Percentiles rank a stretch among this genome's conserved stretches.
Evolutionary conservation across 2,113 vertebrate species (phyloP).

Genomic region (Sturnira hondurensis): DNA sequence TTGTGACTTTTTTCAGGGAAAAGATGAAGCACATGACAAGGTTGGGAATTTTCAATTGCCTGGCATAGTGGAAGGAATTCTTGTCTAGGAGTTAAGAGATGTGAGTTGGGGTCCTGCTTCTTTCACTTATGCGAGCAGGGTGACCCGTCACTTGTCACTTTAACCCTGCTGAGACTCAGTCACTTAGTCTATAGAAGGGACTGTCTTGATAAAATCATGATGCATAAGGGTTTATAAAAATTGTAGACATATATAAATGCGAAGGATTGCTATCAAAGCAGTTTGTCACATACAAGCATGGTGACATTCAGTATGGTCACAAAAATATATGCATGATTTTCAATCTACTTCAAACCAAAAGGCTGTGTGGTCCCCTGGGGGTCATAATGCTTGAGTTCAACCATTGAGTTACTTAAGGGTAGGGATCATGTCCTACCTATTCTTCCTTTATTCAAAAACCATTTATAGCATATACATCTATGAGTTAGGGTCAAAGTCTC

Average conservation of each 20-base stretch:
- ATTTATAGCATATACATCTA: background rate
- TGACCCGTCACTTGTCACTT: background rate
- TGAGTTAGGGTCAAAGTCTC: background rate
- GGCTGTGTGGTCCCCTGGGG: background rate
- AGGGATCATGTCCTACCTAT: background rate
- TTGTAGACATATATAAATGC: background rate
- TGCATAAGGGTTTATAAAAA: background rate
- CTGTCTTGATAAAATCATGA: background rate
- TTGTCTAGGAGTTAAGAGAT: background rate
- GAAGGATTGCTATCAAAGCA: background rate
- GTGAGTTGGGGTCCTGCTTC: background rate
- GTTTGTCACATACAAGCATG: background rate
- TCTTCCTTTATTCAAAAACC: background rate
- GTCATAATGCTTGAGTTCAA: background rate
- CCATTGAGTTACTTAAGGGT: background rate
- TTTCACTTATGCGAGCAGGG: background rate
- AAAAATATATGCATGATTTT: background rate
- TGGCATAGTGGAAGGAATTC: background rate
- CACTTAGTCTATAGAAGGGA: background rate
- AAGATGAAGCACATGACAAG: background rate
- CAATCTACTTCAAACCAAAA: background rate
- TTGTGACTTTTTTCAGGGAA: constrained; percentile 25
- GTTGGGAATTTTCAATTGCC: background rate
- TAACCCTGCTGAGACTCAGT: background rate
- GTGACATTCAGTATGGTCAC: background rate